phyloP scores from a whole-genome alignment of 1,140 invertebrate species.

The Hestina assimilis region DNA sequence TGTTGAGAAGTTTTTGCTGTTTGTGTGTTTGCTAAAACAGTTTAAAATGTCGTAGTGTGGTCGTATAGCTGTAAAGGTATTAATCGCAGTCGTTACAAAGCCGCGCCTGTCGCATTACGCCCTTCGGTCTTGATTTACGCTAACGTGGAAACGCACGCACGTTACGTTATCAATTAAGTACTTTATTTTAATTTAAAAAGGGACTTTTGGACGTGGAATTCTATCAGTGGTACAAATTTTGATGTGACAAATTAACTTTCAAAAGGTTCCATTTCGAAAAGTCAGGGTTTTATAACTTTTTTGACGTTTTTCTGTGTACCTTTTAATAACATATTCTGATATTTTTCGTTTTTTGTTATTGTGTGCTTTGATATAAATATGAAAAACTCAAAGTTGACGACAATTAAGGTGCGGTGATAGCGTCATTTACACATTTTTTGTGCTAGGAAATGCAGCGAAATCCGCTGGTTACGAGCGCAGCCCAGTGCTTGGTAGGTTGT shows the following conservation, averaged over 20 bases:
- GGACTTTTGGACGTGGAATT: background rate
- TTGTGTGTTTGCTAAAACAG: too few relatives aligned
- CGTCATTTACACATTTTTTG: too few relatives aligned
- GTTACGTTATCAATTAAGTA: constrained; percentile 20
- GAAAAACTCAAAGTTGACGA: too few relatives aligned
- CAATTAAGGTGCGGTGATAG: too few relatives aligned
- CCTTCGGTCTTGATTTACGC: constrained; percentile 25
- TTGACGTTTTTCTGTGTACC: background rate
- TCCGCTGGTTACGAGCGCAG: too few relatives aligned
- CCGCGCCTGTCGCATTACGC: constrained; percentile 26
- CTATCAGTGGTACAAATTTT: constrained; percentile 1
- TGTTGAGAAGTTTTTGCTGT: too few relatives aligned
- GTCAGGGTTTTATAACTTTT: background rate
- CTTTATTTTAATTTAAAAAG: constrained; percentile 4
- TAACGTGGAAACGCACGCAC: constrained; percentile 17
- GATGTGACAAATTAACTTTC: background rate
- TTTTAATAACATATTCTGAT: background rate
- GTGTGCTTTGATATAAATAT: too few relatives aligned
- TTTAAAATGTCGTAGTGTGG: background rate
- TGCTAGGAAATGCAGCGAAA: too few relatives aligned
- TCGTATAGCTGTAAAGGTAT: background rate
- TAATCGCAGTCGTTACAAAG: constrained; percentile 7
- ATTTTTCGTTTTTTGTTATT: too few relatives aligned
- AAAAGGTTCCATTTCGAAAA: background rate
- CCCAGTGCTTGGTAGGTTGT: too few relatives aligned